These are phyloP conservation scores for Channa maculata DNA, from an alignment of 2,113 vertebrate species.

Conservation along the genomic window DNA sequence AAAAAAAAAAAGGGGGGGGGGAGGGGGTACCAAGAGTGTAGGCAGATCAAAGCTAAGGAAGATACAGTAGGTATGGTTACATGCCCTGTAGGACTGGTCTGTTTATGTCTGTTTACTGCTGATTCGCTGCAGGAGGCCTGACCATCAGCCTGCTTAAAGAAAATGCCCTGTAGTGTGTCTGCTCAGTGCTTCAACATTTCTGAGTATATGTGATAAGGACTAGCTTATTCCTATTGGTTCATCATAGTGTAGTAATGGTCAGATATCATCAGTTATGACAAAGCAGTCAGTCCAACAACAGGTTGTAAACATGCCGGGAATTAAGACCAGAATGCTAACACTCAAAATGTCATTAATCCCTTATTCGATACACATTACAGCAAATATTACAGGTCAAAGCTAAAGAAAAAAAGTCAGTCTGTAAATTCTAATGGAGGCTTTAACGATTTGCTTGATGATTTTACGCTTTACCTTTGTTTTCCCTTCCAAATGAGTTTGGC, in stretches of 20 bases:
- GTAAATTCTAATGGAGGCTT: too few species aligned
- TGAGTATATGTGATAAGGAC: neutral
- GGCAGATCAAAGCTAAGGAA: constrained; percentile 69
- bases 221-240: constrained; percentile 4
- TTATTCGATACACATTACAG: neutral
- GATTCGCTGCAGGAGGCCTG: constrained; percentile 44
- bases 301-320: neutral
- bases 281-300: neutral
- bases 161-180: constrained; percentile 24
- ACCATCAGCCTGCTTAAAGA: constrained; percentile 14
- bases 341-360: neutral
- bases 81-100: constrained; percentile 52
- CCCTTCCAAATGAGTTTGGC: too few species aligned
- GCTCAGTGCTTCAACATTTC: constrained; percentile 17
- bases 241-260: neutral
- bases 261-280: neutral
- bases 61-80: constrained; percentile 41
- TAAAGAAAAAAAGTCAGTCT: too few species aligned
- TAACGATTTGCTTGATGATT: too few species aligned
- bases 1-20: neutral
- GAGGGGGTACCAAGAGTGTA: constrained; percentile 11
- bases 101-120: constrained; percentile 53
- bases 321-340: neutral
- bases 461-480: too few species aligned
- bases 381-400: too few species aligned